Evolutionary conservation across 2,888 invertebrate species (phyloP), one percentile per base, ranked within the genome.

Genomic region (Sphinx pinastri): DNA sequence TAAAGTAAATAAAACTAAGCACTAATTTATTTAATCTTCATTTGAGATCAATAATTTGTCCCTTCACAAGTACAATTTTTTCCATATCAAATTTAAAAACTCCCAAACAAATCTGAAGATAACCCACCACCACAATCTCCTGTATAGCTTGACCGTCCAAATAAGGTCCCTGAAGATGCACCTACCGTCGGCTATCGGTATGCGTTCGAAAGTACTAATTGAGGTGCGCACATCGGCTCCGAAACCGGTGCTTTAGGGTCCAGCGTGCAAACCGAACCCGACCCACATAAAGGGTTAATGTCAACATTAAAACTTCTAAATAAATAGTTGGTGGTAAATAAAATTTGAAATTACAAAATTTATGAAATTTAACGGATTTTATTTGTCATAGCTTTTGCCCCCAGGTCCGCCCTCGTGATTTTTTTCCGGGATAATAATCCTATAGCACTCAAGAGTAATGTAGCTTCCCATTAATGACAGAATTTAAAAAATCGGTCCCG

Each of bases 201-300:
- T 90, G 89, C 87, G 82, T 83, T 88, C 86, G 91, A 92, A 91
- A 92, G 92, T 90, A 91, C 90, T 91, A 92, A 92, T 93, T 92
- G 90, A 86, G 84, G 84, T 80, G 79, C 81, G 79, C 74, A 75
- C 75, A 72, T 66, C 70, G 69, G 67, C 67, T 72, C 69, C 72
- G 71, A 74, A 76, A 81, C 76, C 76, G 78, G 78, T 77, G 78
- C 75, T 76, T 83, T 81, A 67, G 54, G 70, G 70, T 67, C 45
- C 70, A 63, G 38, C 45, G 47, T 16, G 16, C 10, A 5, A 38
- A 8, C 3, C 47, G 19, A 63, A 5, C 60, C 16, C 60, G 47
- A 63, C 47, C 47, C 47, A 63, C 60, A 63, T 63, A 13, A 38
- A 38, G 5, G 38, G 25, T 25, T 25, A 25, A 25, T 25, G 25